Evolutionary conservation across 2,797 vertebrate species (phyloP).

Genomic region (Clarias platycephalus): DNA sequence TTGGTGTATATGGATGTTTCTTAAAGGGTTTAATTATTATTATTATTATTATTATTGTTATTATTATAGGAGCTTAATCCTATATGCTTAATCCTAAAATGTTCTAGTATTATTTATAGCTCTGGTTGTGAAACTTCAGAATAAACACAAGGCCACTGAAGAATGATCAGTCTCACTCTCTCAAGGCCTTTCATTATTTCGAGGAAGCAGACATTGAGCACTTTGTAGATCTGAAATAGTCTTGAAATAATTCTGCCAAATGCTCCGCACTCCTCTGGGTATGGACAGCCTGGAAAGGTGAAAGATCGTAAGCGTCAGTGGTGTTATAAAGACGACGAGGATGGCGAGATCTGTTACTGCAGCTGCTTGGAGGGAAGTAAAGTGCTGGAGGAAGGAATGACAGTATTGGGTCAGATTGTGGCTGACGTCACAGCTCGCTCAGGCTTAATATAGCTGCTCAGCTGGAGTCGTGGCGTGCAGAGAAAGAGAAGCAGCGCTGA

Average conservation of each 20-base stretch:
- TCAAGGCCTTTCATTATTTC: neutral
- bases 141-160: neutral
- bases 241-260: neutral
- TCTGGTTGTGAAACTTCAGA: neutral
- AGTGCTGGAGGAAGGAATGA: neutral
- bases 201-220: neutral
- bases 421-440: conserved; percentile 25
- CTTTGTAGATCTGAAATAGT: neutral
- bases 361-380: neutral
- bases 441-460: conserved; percentile 48
- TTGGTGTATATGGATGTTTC: too few relatives aligned
- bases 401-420: conserved; percentile 41
- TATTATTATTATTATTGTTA: too few relatives aligned
- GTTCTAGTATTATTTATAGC: conserved; percentile 16
- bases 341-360: neutral
- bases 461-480: conserved; percentile 21
- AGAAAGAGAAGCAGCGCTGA: neutral
- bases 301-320: neutral
- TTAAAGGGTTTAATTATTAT: too few relatives aligned
- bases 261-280: neutral
- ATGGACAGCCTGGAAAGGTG: neutral
- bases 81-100: neutral
- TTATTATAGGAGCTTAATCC: too few relatives aligned
- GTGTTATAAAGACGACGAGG: neutral
- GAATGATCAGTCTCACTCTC: neutral